These are phyloP conservation scores for Omphaloscelis lunosa DNA, from an alignment of 2,888 invertebrate species.

Conservation along the genomic window DNA sequence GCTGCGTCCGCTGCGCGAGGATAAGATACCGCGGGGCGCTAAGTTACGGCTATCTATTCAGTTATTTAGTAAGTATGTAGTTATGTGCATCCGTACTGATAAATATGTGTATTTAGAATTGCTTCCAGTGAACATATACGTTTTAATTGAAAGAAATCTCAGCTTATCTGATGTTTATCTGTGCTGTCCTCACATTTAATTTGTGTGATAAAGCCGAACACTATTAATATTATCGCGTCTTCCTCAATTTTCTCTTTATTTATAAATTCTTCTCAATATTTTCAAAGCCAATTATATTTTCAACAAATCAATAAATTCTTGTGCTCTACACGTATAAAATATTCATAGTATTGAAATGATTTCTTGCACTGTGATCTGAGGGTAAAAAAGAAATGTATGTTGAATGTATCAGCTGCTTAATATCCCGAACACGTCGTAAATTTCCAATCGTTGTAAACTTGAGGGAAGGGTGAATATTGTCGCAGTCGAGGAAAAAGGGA, in stretches of 20 bases:
- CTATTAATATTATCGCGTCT: neutral
- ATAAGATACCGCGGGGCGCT: slow-evolving; percentile 26
- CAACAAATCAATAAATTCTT: slow-evolving; percentile 16
- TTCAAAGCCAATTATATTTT: slow-evolving; percentile 17
- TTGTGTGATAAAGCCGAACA: neutral
- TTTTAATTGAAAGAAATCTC: slow-evolving; percentile 8
- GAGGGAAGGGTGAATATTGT: slow-evolving; percentile 29
- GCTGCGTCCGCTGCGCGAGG: slow-evolving; percentile 11
- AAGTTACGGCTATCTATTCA: slow-evolving; percentile 4
- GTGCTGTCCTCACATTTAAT: neutral
- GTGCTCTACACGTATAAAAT: slow-evolving; percentile 31
- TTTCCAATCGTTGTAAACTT: slow-evolving; percentile 39
- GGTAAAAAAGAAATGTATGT: slow-evolving; percentile 23
- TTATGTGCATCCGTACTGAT: slow-evolving; percentile 26
- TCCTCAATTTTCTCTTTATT: neutral
- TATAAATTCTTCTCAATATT: slow-evolving; percentile 1
- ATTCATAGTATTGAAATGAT: slow-evolving; percentile 58
- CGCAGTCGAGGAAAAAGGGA: neutral
- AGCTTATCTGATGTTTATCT: neutral
- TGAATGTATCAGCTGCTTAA: slow-evolving; percentile 40
- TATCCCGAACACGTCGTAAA: slow-evolving; percentile 49
- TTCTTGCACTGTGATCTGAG: slow-evolving; percentile 19
- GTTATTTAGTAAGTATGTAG: slow-evolving; percentile 23
- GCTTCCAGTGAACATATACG: slow-evolving; percentile 8
- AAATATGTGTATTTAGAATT: slow-evolving; percentile 23